Conservation (phyloP, 2,888 invertebrate genomes). For the Selenia dentaria region DNA sequence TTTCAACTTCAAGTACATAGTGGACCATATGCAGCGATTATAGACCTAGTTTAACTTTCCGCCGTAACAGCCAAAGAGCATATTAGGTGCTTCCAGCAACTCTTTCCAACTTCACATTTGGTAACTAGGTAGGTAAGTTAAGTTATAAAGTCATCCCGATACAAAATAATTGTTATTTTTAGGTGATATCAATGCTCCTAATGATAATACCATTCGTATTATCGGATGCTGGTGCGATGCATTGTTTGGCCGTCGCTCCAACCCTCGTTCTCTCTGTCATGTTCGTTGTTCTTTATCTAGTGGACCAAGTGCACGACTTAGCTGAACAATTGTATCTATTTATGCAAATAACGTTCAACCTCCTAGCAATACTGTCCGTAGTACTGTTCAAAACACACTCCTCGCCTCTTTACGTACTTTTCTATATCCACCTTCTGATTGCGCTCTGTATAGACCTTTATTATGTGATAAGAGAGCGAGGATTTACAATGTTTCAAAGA, state of each 20-base stretch:
- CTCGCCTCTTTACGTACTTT: slow-evolving; percentile 59
- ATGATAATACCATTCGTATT: slow-evolving; percentile 71
- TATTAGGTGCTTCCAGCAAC: too few species aligned
- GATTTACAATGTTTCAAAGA: slow-evolving; percentile 46
- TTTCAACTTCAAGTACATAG: too few species aligned
- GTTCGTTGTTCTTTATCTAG: slow-evolving; percentile 71
- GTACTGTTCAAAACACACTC: slow-evolving; percentile 36
- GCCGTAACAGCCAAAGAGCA: too few species aligned
- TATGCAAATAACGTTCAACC: slow-evolving; percentile 51
- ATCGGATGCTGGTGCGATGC: slow-evolving; percentile 51
- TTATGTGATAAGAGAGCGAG: slow-evolving; percentile 63
- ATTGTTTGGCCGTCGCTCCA: slow-evolving; percentile 70
- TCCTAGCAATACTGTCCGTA: slow-evolving; percentile 45
- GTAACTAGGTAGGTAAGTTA: slow-evolving; percentile 22
- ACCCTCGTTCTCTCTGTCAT: slow-evolving; percentile 68
- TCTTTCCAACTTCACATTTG: too few species aligned
- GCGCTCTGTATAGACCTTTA: slow-evolving; percentile 64
- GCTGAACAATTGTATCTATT: slow-evolving; percentile 69
- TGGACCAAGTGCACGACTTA: slow-evolving; percentile 73
- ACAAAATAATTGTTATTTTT: slow-evolving; percentile 66
- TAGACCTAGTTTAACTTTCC: too few species aligned
- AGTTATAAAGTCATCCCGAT: slow-evolving; percentile 26
- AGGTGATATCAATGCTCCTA: slow-evolving; percentile 74
- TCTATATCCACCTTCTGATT: slow-evolving; percentile 64
- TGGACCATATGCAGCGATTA: too few species aligned